Conservation (phyloP, 2,113 vertebrate species). For the Bettongia penicillata region DNA sequence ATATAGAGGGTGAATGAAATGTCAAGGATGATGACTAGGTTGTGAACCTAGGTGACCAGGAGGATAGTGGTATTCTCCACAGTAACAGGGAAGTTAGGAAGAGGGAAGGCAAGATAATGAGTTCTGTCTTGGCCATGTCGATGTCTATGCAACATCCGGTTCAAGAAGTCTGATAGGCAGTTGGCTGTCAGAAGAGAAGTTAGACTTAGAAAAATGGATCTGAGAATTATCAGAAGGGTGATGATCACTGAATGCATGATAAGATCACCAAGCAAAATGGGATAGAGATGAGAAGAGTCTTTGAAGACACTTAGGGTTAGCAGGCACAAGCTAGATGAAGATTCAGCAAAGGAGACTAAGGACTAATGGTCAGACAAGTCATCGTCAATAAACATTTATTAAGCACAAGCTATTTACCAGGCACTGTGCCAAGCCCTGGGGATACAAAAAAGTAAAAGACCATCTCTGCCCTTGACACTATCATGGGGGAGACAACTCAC, state of each 20-base stretch:
- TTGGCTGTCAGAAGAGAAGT: not conserved
- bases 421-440: not conserved
- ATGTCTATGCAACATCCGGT: too few relatives aligned
- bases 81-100: too few relatives aligned
- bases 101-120: too few relatives aligned
- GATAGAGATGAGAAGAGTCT: not conserved
- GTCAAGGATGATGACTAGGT: too few relatives aligned
- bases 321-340: not conserved
- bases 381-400: not conserved
- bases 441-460: not conserved
- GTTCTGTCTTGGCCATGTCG: too few relatives aligned
- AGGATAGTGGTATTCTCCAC: too few relatives aligned
- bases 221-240: not conserved
- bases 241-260: not conserved
- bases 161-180: too few relatives aligned
- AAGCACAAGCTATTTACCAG: not conserved
- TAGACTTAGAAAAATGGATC: not conserved
- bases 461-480: not conserved
- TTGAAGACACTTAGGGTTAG: not conserved
- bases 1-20: too few relatives aligned
- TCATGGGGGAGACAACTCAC: not conserved
- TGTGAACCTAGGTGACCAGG: too few relatives aligned
- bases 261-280: not conserved
- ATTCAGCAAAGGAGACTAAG: not conserved
- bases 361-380: not conserved